These are phyloP conservation scores for Paedocypris sp. DNA, from an alignment of 2,113 vertebrate genomes.

Conservation along the genomic window DNA sequence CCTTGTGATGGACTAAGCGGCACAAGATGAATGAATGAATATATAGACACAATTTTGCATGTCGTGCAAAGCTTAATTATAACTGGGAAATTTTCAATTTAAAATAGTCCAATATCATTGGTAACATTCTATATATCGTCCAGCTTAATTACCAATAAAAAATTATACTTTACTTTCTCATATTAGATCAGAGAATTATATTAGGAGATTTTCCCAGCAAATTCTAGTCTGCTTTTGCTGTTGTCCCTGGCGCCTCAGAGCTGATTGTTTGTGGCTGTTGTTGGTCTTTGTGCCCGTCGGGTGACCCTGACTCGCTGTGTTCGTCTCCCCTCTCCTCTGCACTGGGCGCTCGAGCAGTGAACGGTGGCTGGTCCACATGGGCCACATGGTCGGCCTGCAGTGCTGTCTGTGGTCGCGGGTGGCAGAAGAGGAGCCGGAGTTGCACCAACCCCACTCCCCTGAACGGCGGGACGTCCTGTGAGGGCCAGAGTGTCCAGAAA, in stretches of 20 bases:
- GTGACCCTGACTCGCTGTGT: slow-evolving; percentile 70
- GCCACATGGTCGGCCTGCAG: slow-evolving; percentile 97
- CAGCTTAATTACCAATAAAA: too few relatives aligned
- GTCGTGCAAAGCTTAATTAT: too few relatives aligned
- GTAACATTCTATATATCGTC: too few relatives aligned
- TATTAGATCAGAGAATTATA: too few relatives aligned
- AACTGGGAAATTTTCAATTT: too few relatives aligned
- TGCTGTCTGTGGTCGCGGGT: slow-evolving; percentile 89
- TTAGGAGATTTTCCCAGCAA: too few relatives aligned
- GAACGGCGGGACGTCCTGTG: slow-evolving; percentile 94
- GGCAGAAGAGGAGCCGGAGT: slow-evolving; percentile 97
- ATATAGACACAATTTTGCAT: too few relatives aligned
- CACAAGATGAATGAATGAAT: too few relatives aligned
- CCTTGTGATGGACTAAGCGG: too few relatives aligned
- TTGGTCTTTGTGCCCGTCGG: slow-evolving; percentile 53
- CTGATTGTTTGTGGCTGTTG: slow-evolving; percentile 27
- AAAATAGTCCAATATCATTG: too few relatives aligned
- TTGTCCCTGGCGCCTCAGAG: neutral
- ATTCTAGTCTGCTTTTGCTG: too few relatives aligned
- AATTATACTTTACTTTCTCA: too few relatives aligned
- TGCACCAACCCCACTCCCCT: slow-evolving; percentile 97
- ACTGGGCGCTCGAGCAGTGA: slow-evolving; percentile 64
- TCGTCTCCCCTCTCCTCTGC: slow-evolving; percentile 43
- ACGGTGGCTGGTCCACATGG: slow-evolving; percentile 98
- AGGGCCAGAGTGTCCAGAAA: slow-evolving; percentile 98